Base-by-base conservation (phyloP, 2,113 vertebrate species). In the Hassar affinis region DNA sequence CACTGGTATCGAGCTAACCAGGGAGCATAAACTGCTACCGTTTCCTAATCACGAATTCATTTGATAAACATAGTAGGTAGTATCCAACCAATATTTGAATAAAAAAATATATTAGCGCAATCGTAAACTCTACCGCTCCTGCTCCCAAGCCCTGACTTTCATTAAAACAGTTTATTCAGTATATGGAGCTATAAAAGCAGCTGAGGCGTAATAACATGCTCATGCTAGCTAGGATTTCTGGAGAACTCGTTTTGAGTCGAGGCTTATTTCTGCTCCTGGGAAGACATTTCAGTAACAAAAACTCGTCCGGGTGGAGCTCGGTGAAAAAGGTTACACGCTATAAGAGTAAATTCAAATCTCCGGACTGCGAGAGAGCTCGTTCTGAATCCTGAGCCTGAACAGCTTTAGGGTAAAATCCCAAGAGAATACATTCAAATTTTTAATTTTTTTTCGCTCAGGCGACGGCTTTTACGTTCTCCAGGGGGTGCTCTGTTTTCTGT, bases 401-500 rank as follows among this genome's bases (percentile, higher is more conserved):
- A n/a, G n/a, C n/a, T n/a, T n/a, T n/a, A n/a, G 7, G 69, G 47
- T 22, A n/a, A 22, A 18, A 69, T 10, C 8, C 33, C 25, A 27
- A 17, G 6, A 49, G 45, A 17, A 72, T 17, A 72, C n/a, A 49
- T 72, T 0, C 0, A n/a, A 47, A 10, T 42, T n/a, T n/a, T 45
- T 51, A 51, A 51, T 6, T n/a, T 15, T n/a, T 17, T 15, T 17
- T 14, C 14, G 75, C 51, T 35, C 47, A 22, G 10, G 30, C 17
- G 30, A 15, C 51, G 35, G 62, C 54, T 45, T 17, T 25, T 38
- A n/a, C 33, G 45, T 27, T 15, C 1, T 10, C 38, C n/a, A 79
- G 85, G 83, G 82, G 85, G 92, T 93, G 93, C 93, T 90, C 92
- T 80, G 74, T 86, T 77, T 74, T 88, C 87, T 17, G 22, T 68